phyloP scores from a whole-genome alignment of 2,113 vertebrate genomes.

The Mobula birostris region DNA sequence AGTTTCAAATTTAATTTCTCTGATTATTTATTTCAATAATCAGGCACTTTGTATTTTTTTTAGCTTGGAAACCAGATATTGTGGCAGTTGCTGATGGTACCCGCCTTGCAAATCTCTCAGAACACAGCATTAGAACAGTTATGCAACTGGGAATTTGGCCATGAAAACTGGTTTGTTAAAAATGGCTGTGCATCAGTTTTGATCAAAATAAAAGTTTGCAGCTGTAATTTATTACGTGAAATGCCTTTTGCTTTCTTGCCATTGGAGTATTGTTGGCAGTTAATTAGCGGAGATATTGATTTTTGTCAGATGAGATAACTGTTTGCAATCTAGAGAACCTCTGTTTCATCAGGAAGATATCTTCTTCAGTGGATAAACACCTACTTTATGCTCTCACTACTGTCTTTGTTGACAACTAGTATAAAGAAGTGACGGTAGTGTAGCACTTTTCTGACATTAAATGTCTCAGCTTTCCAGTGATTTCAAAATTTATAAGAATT shows the following conservation, averaged over 20 bases:
- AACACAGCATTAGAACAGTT: neutral
- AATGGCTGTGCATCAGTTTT: neutral
- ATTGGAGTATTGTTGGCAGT: conserved; percentile 26
- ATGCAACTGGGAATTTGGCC: neutral
- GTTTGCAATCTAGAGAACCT: neutral
- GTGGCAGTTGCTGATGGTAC: neutral
- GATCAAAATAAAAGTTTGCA: conserved; percentile 14
- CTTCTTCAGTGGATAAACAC: conserved; percentile 10
- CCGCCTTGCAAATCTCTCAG: neutral
- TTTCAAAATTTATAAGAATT: neutral
- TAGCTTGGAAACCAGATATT: neutral
- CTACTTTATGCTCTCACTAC: neutral
- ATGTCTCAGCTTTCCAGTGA: conserved; percentile 14
- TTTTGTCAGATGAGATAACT: conserved; percentile 28
- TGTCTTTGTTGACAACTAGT: conserved; percentile 24
- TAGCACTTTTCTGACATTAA: conserved; percentile 15
- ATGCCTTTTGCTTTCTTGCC: neutral
- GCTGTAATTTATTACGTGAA: conserved; percentile 28
- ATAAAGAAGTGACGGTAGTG: conserved; percentile 12
- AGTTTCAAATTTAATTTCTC: neutral
- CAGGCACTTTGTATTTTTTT: neutral
- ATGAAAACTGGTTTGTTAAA: neutral
- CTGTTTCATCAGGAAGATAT: conserved; percentile 26
- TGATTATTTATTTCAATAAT: neutral
- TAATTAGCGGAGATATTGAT: conserved; percentile 32